Base-by-base conservation (phyloP, 2,888 invertebrate species). In the Leptothorax acervorum region DNA sequence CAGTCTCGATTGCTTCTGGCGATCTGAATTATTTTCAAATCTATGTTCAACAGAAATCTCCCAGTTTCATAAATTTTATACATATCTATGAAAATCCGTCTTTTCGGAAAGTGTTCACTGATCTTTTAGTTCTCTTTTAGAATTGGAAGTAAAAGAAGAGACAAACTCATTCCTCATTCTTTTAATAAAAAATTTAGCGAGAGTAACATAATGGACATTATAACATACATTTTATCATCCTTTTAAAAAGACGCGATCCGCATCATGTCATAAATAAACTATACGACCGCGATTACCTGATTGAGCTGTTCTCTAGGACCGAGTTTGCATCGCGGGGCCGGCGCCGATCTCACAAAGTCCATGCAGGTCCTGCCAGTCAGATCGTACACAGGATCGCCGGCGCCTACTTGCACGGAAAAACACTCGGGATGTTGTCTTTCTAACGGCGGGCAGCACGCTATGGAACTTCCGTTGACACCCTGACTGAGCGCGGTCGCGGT, bases 281-380 rank as follows among this genome's bases (percentile, higher is more conserved):
- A 35, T 65, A 45, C 5, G 15, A 71, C 62, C 28, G 35, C 31
- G 39, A 39, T 66, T 66, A 97, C 97, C 95, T 98, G 98, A 95
- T 98, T 98, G 81, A 98, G 93, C 92, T 98, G 99, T 92, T 99
- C 97, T 8, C 98, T 95, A 0, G 97, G 97, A 18, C 98, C 98
- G 74, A 98, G 96, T 91, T 96, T 96, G 84, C 98, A 98, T 0
- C 96, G 97, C 0, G 97, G 97, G 0, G 97, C 97, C 0, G 98
- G 97, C 0, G 98, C 97, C 0, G 98, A 98, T 74, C 98, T 95
- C 1, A 98, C 97, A 92, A 98, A 98, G 93, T 98, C 98, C 97
- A 98, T 97, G 93, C 98, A 98, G 5, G 96, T 97, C 62, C 97
- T 94, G 91, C 97, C 97, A 90, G 96, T 96, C 11, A 95, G 92